Conservation (phyloP, 2,113 vertebrate genomes). For the Syngnathus typhle region DNA sequence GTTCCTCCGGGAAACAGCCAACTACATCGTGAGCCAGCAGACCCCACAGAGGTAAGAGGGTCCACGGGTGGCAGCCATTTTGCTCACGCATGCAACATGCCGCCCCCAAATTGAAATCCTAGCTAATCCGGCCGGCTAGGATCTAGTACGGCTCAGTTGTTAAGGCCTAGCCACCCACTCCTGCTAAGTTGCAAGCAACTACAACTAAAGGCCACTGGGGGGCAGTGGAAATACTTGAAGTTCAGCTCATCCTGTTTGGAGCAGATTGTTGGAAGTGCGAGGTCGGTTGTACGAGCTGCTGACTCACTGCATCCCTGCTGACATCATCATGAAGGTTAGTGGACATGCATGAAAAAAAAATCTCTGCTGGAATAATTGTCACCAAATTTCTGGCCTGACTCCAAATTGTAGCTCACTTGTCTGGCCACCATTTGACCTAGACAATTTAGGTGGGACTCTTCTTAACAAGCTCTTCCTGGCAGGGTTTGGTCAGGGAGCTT, state of each 20-base stretch:
- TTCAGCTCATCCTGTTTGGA: not conserved
- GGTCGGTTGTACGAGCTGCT: slow-evolving; percentile 90
- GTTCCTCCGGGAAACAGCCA: slow-evolving; percentile 92
- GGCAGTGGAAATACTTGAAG: not conserved
- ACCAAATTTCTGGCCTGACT: no score
- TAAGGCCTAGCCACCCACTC: not conserved
- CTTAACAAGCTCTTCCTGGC: not conserved
- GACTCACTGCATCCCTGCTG: slow-evolving; percentile 94
- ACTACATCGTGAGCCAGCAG: slow-evolving; percentile 90
- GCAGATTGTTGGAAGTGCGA: slow-evolving; percentile 89
- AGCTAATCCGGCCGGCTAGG: not conserved
- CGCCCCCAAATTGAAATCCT: not conserved
- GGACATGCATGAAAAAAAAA: no score
- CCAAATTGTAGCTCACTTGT: no score
- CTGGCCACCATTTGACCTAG: no score
- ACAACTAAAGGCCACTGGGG: not conserved
- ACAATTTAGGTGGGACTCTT: no score
- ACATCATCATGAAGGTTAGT: slow-evolving; percentile 93
- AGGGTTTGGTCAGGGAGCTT: slow-evolving; percentile 88
- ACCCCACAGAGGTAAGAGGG: slow-evolving; percentile 83
- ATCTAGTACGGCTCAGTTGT: not conserved
- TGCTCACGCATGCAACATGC: not conserved
- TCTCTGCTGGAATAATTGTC: no score
- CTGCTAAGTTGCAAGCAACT: not conserved
- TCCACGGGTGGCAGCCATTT: not conserved